phyloP scores from a whole-genome alignment of 2,888 invertebrate species.

The Rotaria sp. region DNA sequence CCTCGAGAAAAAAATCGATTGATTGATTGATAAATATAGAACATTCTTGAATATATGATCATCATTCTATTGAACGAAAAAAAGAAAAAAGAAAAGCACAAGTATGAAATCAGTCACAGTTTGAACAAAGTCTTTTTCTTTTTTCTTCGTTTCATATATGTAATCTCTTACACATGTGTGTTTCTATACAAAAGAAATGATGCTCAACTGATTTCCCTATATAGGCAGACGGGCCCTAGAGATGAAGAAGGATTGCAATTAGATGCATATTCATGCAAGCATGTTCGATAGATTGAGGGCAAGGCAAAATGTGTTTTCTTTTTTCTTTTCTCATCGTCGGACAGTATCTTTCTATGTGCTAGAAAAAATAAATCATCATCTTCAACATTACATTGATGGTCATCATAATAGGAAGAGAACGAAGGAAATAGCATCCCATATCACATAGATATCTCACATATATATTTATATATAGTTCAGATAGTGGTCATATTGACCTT shows the following conservation, averaged over 20 bases:
- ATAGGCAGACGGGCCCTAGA: neutral
- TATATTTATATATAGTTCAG: neutral
- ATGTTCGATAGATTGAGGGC: neutral
- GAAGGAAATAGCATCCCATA: neutral
- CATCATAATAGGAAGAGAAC: neutral
- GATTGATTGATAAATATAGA: neutral
- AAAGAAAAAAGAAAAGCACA: neutral
- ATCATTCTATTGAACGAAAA: neutral
- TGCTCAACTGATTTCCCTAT: neutral
- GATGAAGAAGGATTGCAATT: neutral
- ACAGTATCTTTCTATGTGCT: neutral
- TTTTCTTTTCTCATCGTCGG: neutral
- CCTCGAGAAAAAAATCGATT: neutral
- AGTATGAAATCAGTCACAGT: neutral
- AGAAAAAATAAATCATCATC: conserved; percentile 19
- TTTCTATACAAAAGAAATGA: neutral
- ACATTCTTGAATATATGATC: neutral
- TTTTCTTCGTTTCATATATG: neutral
- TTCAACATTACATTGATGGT: conserved; percentile 3
- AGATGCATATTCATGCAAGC: neutral
- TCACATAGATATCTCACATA: neutral
- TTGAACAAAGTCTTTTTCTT: neutral
- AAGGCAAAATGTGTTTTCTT: conserved; percentile 4
- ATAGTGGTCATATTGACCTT: neutral
- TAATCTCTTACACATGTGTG: neutral